phyloP scores from a whole-genome alignment of 2,113 vertebrate genomes.

The Chinchilla lanigera region DNA sequence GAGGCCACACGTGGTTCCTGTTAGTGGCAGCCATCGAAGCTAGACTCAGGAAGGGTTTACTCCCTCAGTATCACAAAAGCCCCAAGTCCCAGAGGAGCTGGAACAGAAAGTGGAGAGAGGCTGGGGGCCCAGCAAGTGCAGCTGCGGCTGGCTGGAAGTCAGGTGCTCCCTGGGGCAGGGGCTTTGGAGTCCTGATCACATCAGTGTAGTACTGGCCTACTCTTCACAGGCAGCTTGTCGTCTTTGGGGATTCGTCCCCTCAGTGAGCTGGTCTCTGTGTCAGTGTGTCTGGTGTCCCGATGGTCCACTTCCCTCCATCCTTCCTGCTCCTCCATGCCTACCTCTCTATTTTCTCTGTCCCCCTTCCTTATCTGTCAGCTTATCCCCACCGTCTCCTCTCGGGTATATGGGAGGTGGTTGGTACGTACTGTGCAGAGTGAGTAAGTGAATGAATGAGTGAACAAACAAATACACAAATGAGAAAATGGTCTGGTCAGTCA shows the following conservation, averaged over 20 bases:
- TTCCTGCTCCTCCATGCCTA: background rate
- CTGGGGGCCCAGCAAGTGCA: background rate
- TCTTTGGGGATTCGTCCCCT: background rate
- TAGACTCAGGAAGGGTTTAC: constrained; percentile 25
- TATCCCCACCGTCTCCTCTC: background rate
- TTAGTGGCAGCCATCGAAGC: constrained; percentile 33
- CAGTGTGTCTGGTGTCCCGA: background rate
- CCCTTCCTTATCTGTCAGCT: accelerated
- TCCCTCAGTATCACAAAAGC: background rate
- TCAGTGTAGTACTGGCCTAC: background rate
- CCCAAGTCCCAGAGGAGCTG: background rate
- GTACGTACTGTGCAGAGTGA: background rate
- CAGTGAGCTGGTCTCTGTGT: background rate
- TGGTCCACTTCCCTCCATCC: background rate
- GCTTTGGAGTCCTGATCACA: background rate
- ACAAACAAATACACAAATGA: background rate
- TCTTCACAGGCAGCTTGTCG: accelerated
- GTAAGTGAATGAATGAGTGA: background rate
- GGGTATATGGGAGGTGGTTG: background rate
- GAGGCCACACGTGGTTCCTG: constrained; percentile 51
- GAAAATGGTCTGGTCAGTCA: background rate
- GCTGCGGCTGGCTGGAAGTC: accelerated
- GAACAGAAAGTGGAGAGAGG: background rate
- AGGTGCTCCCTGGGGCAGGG: background rate
- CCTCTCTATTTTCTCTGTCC: too few species aligned